Conservation (phyloP, 2,888 invertebrate species). For the Zele albiditarsus region DNA sequence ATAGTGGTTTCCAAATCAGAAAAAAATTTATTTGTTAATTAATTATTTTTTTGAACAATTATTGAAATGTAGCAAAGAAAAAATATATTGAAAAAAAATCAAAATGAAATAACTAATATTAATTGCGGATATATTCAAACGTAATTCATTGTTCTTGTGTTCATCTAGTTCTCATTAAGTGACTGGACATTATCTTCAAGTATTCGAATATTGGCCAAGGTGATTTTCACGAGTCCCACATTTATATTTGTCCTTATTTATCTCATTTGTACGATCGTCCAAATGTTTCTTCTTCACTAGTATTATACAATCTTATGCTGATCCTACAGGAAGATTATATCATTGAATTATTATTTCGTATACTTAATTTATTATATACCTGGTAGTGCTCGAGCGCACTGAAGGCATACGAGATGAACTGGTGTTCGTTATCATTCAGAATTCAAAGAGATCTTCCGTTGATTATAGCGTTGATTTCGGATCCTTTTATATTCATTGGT, state of each 20-base stretch:
- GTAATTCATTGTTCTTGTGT: slow-evolving; percentile 33
- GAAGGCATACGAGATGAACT: background rate
- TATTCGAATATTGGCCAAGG: slow-evolving; percentile 17
- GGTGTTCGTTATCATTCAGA: background rate
- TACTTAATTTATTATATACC: background rate
- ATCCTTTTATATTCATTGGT: background rate
- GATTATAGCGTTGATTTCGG: background rate
- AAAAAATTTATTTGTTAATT: too few species aligned
- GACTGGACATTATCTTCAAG: slow-evolving; percentile 17
- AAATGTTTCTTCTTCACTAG: slow-evolving; percentile 41
- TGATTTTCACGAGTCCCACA: slow-evolving; percentile 7
- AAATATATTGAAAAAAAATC: too few species aligned
- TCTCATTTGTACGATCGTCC: slow-evolving; percentile 18
- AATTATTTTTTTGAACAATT: too few species aligned
- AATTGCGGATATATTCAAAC: too few species aligned
- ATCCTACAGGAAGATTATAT: slow-evolving; percentile 22
- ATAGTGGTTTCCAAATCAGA: too few species aligned
- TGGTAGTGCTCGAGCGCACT: background rate
- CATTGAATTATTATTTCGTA: background rate
- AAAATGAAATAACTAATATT: background rate
- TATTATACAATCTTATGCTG: slow-evolving; percentile 34
- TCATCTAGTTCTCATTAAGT: slow-evolving; percentile 33
- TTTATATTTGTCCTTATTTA: slow-evolving; percentile 22
- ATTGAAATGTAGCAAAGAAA: too few species aligned
- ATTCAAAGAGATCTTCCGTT: background rate